Evolutionary conservation across 2,797 vertebrate genomes (phyloP).

Genomic region (Sebastes baramenuke): DNA sequence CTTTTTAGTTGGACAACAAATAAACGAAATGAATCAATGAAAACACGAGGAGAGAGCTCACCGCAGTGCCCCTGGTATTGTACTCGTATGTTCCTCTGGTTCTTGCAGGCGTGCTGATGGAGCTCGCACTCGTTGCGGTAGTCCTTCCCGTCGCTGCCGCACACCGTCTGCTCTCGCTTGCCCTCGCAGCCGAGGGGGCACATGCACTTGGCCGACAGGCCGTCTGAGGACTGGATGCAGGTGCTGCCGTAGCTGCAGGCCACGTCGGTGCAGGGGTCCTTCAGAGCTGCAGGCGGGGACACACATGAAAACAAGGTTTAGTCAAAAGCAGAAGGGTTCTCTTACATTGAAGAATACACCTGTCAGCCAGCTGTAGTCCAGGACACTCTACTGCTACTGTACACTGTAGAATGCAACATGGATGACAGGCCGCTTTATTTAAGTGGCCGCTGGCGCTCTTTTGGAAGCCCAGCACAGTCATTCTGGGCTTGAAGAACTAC

Average conservation of each 20-base stretch:
- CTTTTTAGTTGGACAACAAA: too few relatives aligned
- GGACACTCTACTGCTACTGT: conserved; percentile 19
- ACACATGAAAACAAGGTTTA: conserved; percentile 34
- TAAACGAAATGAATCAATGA: background rate
- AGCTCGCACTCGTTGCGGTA: conserved; percentile 91
- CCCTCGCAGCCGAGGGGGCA: conserved; percentile 87
- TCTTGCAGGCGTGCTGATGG: conserved; percentile 89
- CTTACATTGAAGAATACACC: background rate
- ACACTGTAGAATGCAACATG: conserved; percentile 34
- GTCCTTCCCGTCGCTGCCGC: conserved; percentile 92
- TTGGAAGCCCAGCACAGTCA: conserved; percentile 41
- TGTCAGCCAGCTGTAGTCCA: conserved; percentile 19
- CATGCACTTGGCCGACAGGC: conserved; percentile 89
- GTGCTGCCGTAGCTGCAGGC: conserved; percentile 95
- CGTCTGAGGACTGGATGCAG: conserved; percentile 88
- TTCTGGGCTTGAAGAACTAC: conserved; percentile 61
- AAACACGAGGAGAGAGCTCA: conserved; percentile 73
- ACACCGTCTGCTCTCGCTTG: conserved; percentile 79
- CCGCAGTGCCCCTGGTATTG: conserved; percentile 90
- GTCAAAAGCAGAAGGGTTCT: conserved; percentile 8
- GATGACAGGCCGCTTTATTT: conserved; percentile 52
- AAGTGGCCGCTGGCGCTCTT: conserved; percentile 45
- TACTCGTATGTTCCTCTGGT: conserved; percentile 89
- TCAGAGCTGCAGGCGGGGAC: conserved; percentile 82
- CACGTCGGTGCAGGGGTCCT: conserved; percentile 91